Evolutionary conservation across 1,140 invertebrate genomes (phyloP).

Genomic region (Nasonia vitripennis): DNA sequence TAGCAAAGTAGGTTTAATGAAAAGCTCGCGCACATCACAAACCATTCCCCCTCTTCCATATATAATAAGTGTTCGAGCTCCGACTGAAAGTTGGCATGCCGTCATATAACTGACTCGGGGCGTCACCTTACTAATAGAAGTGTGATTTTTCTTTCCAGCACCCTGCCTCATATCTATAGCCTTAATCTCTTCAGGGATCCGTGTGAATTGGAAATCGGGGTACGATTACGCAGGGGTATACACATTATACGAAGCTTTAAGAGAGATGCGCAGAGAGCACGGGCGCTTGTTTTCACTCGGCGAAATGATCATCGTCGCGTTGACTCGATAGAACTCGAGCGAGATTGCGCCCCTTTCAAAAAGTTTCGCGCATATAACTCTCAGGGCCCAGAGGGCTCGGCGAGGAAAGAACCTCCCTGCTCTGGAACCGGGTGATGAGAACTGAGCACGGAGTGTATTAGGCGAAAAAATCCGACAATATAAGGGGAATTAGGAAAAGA

Average conservation of each 20-base stretch:
- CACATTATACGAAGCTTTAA: neutral
- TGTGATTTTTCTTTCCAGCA: neutral
- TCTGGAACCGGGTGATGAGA: neutral
- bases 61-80: neutral
- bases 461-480: neutral
- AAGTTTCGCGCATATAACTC: neutral
- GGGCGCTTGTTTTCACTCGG: neutral
- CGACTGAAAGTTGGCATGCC: neutral
- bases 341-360: neutral
- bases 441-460: neutral
- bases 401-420: neutral
- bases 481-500: conserved; percentile 9
- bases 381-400: neutral
- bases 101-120: neutral
- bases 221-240: neutral
- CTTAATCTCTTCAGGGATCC: neutral
- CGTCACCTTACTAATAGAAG: neutral
- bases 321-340: neutral
- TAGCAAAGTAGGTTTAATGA: no score
- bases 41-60: no score
- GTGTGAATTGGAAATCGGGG: neutral
- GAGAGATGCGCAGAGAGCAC: neutral
- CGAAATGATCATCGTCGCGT: neutral
- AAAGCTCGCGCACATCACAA: neutral
- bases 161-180: neutral